These are phyloP conservation scores for Tragelaphus imberbis DNA, from an alignment of 2,113 vertebrate species.

Conservation along the genomic window DNA sequence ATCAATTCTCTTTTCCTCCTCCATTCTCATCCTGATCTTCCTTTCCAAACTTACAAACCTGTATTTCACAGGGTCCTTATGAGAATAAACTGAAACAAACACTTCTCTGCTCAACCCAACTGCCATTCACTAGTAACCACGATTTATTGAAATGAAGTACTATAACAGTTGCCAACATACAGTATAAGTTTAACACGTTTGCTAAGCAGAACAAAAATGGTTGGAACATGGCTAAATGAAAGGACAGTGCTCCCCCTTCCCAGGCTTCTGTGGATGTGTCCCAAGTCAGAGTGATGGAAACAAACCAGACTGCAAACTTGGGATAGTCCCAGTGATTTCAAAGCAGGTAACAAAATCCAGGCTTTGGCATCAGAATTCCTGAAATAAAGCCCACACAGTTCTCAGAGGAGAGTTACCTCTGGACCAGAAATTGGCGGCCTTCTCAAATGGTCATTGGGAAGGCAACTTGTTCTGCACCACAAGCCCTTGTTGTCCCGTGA, in stretches of 20 bases:
- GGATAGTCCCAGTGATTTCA: background rate
- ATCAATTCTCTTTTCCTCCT: background rate
- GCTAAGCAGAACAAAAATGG: background rate
- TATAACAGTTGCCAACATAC: background rate
- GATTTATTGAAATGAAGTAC: background rate
- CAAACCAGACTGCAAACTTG: background rate
- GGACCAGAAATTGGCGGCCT: background rate
- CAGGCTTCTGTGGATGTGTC: background rate
- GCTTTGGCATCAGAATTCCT: background rate
- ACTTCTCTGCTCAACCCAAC: background rate
- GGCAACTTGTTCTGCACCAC: accelerated
- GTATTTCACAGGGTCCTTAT: background rate
- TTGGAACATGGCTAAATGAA: background rate
- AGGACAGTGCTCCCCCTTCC: background rate
- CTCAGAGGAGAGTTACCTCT: background rate
- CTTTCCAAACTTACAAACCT: background rate
- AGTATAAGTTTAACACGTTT: background rate
- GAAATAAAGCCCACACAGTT: background rate
- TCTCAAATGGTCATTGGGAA: background rate
- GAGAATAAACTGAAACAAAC: background rate
- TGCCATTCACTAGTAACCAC: background rate
- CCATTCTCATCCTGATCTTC: background rate
- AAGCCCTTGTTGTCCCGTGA: background rate
- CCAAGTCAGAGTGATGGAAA: background rate
- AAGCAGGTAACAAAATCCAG: background rate